A percentile compares a stretch with the other conserved stretches of the same genome.
These are phyloP conservation scores for Aphelenchoides besseyi DNA, from an alignment of 1,140 invertebrate genomes.

Conservation along the genomic window DNA sequence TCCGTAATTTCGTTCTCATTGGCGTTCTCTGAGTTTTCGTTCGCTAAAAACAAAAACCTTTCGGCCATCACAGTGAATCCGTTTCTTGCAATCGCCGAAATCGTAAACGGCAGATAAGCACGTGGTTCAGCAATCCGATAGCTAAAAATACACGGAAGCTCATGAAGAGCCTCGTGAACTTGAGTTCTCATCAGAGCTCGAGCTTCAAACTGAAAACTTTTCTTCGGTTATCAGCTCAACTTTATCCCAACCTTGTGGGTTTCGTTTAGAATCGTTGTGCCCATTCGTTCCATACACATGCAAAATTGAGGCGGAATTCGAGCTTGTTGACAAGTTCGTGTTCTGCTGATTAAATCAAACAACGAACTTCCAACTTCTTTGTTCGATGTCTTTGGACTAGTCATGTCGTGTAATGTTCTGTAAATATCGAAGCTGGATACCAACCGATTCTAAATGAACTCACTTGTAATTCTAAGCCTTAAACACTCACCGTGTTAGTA, in stretches of 20 bases:
- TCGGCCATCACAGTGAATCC: not conserved
- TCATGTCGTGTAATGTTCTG: constrained; percentile 47
- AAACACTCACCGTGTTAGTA: not conserved
- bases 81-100: not conserved
- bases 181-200: not conserved
- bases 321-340: constrained; percentile 44
- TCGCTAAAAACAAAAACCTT: not conserved
- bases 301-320: constrained; percentile 47
- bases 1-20: not conserved
- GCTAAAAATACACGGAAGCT: not conserved
- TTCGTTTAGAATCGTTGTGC: not conserved
- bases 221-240: too few species aligned
- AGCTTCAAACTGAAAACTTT: not conserved
- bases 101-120: not conserved
- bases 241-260: not conserved
- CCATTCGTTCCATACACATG: constrained; percentile 34
- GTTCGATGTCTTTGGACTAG: constrained; percentile 8
- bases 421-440: constrained; percentile 56
- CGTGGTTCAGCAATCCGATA: not conserved
- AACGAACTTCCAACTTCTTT: constrained; percentile 40
- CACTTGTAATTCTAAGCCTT: not conserved
- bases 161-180: not conserved
- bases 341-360: constrained; percentile 34
- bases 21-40: not conserved
- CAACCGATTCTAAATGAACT: constrained; percentile 33